Conservation (phyloP, 1,140 invertebrate species). For the Polypedilum vanderplanki region DNA sequence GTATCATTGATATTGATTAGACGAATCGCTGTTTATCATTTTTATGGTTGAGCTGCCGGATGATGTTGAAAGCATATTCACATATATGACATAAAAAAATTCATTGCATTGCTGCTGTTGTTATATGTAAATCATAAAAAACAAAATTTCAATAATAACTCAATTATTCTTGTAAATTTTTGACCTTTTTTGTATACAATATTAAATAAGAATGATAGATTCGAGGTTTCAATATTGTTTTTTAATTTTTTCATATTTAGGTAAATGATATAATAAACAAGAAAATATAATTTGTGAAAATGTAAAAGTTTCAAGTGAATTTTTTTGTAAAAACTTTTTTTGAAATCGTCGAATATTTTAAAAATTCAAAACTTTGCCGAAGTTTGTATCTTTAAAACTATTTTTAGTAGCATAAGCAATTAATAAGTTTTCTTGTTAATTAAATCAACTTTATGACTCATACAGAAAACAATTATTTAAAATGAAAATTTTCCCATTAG, state of each 20-base stretch:
- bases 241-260: too few species aligned
- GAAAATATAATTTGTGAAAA: too few species aligned
- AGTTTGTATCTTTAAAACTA: background rate
- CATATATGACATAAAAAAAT: too few species aligned
- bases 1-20: conserved; percentile 27
- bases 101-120: too few species aligned
- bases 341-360: too few species aligned
- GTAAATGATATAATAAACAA: too few species aligned
- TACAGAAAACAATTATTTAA: background rate
- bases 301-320: too few species aligned
- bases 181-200: background rate
- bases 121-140: background rate
- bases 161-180: background rate
- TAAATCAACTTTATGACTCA: background rate
- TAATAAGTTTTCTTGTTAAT: background rate
- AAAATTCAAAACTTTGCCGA: background rate
- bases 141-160: conserved; percentile 1
- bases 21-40: conserved; percentile 27
- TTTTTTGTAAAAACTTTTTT: too few species aligned
- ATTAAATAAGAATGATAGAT: too few species aligned
- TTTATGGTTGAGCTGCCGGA: background rate
- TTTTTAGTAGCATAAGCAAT: background rate
- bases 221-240: too few species aligned
- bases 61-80: too few species aligned
- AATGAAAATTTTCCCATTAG: too few species aligned